phyloP scores from a whole-genome alignment of 2,888 invertebrate genomes.

The Eupelmus urozonus region DNA sequence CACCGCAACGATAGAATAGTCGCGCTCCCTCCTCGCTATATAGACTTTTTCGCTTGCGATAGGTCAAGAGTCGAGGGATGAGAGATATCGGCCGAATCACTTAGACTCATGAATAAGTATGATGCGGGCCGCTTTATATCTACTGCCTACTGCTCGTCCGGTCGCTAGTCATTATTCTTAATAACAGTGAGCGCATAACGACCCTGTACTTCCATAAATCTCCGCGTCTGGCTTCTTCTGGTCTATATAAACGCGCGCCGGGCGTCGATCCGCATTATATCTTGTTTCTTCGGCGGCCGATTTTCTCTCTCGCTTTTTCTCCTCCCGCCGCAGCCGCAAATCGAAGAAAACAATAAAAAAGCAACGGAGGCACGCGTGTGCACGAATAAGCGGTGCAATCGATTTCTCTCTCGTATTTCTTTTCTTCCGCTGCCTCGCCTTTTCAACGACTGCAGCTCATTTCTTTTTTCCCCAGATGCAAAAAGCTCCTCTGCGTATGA shows the following conservation, averaged over 20 bases:
- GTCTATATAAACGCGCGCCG: too few species aligned
- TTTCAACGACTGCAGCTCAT: conserved; percentile 7
- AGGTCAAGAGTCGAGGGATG: conserved; percentile 36
- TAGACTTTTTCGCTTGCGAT: not conserved
- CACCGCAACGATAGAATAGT: not conserved
- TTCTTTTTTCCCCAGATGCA: conserved; percentile 32
- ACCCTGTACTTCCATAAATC: conserved; percentile 40
- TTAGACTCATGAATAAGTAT: conserved; percentile 56
- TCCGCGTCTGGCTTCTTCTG: not conserved
- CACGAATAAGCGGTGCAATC: not conserved
- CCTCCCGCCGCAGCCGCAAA: not conserved
- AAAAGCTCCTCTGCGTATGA: conserved; percentile 55
- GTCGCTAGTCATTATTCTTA: conserved; percentile 53
- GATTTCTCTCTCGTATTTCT: conserved; percentile 7
- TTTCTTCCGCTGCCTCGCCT: not conserved
- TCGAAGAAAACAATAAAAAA: conserved; percentile 1
- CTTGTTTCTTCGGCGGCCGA: too few species aligned
- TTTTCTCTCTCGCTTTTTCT: not conserved
- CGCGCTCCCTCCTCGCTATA: not conserved
- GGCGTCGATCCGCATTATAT: not conserved
- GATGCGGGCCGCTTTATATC: not conserved
- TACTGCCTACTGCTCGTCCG: conserved; percentile 12
- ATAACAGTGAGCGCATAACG: conserved; percentile 38
- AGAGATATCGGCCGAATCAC: conserved; percentile 50
- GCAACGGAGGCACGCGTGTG: not conserved